Evolutionary conservation across 2,797 vertebrate species (phyloP).

Genomic region (Alca torda): DNA sequence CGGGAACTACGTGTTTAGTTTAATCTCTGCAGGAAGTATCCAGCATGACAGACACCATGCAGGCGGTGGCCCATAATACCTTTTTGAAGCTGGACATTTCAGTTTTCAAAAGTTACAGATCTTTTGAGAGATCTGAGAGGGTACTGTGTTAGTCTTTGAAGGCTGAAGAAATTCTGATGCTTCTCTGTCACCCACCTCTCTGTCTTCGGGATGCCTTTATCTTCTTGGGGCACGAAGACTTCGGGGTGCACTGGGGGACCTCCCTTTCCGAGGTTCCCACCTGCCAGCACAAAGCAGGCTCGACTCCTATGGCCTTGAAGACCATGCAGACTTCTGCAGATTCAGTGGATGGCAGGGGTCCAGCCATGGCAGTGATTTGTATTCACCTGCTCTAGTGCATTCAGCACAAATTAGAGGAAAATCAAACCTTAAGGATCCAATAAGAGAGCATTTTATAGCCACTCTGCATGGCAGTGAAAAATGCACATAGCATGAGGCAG

Average conservation of each 20-base stretch:
- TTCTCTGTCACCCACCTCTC: background rate
- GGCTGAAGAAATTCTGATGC: background rate
- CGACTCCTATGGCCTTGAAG: background rate
- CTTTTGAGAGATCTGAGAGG: background rate
- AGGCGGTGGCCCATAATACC: background rate
- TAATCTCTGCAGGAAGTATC: background rate
- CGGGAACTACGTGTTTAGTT: constrained; percentile 21
- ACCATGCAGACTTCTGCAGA: background rate
- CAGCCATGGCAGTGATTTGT: background rate
- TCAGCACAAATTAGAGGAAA: background rate
- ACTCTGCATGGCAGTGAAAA: background rate
- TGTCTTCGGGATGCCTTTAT: background rate
- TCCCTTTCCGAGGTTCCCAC: background rate
- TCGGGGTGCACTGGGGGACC: background rate
- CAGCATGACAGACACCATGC: background rate
- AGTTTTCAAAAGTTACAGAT: background rate
- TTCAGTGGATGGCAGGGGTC: background rate
- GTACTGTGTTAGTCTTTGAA: background rate
- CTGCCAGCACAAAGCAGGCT: background rate
- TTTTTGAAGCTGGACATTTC: background rate
- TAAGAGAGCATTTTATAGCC: constrained; percentile 15
- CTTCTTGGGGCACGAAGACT: background rate
- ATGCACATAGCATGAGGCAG: background rate
- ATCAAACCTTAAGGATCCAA: background rate
- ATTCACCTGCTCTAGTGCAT: background rate